A percentile compares a stretch with the other conserved stretches of the same genome.
Conservation (phyloP, 2,888 invertebrate species). For the Agrilus biguttatus region DNA sequence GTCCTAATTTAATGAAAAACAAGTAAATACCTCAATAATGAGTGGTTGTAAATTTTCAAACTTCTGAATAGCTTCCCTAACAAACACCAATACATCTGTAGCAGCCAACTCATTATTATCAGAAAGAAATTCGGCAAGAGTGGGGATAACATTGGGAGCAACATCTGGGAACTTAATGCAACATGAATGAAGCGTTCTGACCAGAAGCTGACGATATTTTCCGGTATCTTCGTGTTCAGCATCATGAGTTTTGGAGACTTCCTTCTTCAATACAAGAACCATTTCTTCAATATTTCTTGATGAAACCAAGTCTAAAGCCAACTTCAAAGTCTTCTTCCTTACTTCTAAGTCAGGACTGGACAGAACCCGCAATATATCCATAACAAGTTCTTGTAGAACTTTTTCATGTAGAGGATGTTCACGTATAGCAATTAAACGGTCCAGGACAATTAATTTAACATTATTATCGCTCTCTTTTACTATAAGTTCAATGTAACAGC, state of each 20-base stretch:
- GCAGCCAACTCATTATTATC: constrained; percentile 85
- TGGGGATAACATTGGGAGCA: constrained; percentile 84
- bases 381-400: constrained; percentile 78
- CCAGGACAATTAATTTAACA: constrained; percentile 95
- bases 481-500: constrained; percentile 95
- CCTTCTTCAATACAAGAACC: constrained; percentile 83
- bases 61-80: constrained; percentile 90
- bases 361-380: constrained; percentile 93
- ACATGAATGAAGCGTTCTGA: constrained; percentile 86
- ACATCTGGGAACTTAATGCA: constrained; percentile 95
- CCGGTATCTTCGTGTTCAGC: constrained; percentile 86
- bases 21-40: constrained; percentile 55
- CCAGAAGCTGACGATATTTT: constrained; percentile 87
- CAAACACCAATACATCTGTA: constrained; percentile 84
- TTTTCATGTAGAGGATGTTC: constrained; percentile 73
- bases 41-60: constrained; percentile 67
- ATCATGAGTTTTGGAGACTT: constrained; percentile 78
- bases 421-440: constrained; percentile 77
- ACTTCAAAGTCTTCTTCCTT: constrained; percentile 27
- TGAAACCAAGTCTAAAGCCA: constrained; percentile 79
- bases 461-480: constrained; percentile 99
- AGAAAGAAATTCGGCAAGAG: constrained; percentile 82
- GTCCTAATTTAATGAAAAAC: background rate
- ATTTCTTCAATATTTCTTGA: constrained; percentile 90
- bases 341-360: constrained; percentile 92